These are phyloP conservation scores for Sylvietta virens DNA, from an alignment of 2,113 vertebrate genomes.

Conservation along the genomic window DNA sequence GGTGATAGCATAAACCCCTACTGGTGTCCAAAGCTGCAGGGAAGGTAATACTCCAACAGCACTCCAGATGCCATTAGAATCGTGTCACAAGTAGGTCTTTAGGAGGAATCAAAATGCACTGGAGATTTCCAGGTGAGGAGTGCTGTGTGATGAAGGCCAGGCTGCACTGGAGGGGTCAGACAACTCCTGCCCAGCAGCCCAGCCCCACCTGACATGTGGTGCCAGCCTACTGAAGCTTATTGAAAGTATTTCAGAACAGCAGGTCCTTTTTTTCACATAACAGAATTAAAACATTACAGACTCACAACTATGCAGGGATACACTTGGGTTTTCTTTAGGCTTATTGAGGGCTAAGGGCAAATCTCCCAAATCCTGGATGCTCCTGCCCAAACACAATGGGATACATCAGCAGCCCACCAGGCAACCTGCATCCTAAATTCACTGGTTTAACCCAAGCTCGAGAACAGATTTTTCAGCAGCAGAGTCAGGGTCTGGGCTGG, in stretches of 20 bases:
- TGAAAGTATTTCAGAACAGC: background rate
- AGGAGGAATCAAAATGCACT: background rate
- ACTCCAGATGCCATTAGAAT: background rate
- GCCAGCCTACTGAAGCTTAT: background rate
- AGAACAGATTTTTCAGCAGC: background rate
- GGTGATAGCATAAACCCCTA: background rate
- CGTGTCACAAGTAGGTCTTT: background rate
- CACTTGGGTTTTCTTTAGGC: background rate
- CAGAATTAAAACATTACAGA: background rate
- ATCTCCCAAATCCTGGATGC: background rate
- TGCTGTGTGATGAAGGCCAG: background rate
- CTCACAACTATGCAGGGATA: background rate
- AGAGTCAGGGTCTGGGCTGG: background rate
- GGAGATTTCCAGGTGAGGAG: background rate
- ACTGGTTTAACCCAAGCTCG: background rate
- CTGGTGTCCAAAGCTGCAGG: background rate
- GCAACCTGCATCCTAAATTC: background rate
- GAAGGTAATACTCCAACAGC: background rate
- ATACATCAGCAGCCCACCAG: rapidly evolving
- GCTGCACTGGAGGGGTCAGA: background rate
- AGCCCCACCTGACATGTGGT: background rate
- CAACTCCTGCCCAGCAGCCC: background rate
- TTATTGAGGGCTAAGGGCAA: background rate
- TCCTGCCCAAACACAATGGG: background rate
- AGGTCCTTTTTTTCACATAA: background rate